Base-by-base conservation (phyloP, 92 coral and sea anemone species). In the Palythoa grandiflora region DNA sequence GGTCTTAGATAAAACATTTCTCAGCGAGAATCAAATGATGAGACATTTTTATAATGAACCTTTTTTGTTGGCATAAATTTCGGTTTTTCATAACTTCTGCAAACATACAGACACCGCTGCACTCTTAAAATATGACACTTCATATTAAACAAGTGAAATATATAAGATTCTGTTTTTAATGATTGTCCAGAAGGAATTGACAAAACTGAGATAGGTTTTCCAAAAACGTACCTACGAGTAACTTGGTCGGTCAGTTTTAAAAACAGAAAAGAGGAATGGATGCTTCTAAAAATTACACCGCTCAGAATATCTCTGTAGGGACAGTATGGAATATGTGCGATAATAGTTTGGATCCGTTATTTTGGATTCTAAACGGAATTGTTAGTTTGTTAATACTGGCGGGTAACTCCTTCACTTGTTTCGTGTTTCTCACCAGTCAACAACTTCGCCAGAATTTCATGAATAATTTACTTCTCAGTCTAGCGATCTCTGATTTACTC, bases 401-500 rank as follows among this genome's bases (percentile, higher is more conserved):
- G 38, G 89, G 77, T 2, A 91, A 91, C 68, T 50, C 79, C 20
- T 73, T 84, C 19, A 79, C 87, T 0, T 88, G 89, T 47, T 28
- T 88, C 13, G 93, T 91, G 20, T 88, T 91, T 38, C 73, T 91
- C 16, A 76, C 66, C 47, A 80, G 88, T 40, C 75, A 74, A 57
- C 79, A 63, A 13, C 90, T 94, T 14, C 88, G 93, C 19, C 91
- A 83, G 15, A 90, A 74, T 15, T 54, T 53, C 68, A 90, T 94
- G 95, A 92, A 94, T 87, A 78, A 37, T 3, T 80, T 94, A 19
- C 91, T 94, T 8, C 89, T 93, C 1, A 94, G 95, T 40, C 84
- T 94, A 35, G 94, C 95, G 0, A 59, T 93, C 9, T 87, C 92
- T 11, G 97, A 94, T 37, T 54, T 94, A 38, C 65, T 89, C 3